Conservation (phyloP, 1,140 invertebrate species). For the Heliconius melpomene region DNA sequence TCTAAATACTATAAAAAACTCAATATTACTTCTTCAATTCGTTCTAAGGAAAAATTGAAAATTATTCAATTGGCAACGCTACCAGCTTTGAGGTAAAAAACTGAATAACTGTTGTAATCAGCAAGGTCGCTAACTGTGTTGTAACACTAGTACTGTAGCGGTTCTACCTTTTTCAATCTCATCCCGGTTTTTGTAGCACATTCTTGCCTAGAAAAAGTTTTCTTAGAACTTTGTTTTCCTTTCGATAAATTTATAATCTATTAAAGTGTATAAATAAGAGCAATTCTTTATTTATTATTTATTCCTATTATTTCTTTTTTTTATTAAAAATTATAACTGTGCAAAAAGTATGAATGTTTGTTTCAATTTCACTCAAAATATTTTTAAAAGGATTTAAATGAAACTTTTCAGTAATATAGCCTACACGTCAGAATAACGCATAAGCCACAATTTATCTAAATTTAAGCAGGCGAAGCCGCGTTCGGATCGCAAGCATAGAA, state of each 20-base stretch:
- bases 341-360: too few species aligned
- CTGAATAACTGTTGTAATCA: neutral
- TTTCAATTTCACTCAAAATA: too few species aligned
- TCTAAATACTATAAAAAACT: neutral
- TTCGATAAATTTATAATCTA: neutral
- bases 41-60: constrained; percentile 3
- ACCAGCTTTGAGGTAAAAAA: neutral
- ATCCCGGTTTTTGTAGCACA: neutral
- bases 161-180: neutral
- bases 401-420: too few species aligned
- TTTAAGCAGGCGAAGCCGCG: too few species aligned
- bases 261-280: neutral
- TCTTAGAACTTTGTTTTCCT: neutral
- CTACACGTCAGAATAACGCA: too few species aligned
- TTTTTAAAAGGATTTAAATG: too few species aligned
- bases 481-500: neutral
- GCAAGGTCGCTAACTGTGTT: constrained; percentile 13
- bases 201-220: neutral
- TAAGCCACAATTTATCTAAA: too few species aligned
- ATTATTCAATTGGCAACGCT: neutral
- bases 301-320: too few species aligned
- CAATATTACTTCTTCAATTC: neutral
- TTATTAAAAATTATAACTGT: too few species aligned
- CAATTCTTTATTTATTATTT: neutral
- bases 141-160: neutral